Conservation (phyloP, 53 echinoderm and acorn worm genomes). For the Zoroaster sp. region DNA sequence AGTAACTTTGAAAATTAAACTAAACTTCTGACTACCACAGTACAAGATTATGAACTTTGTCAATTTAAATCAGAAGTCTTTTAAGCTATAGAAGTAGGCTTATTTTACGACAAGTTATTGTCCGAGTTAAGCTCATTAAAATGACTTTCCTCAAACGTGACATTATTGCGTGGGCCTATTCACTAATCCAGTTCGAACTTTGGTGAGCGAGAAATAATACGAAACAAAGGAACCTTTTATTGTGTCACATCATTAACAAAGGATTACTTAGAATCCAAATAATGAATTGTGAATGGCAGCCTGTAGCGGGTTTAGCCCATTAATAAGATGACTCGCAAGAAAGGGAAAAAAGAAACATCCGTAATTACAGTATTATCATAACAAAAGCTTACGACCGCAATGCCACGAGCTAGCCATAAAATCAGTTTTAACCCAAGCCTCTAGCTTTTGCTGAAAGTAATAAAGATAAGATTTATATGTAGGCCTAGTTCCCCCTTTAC, state of each 20-base stretch:
- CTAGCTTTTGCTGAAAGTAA: neutral
- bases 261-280: conserved; percentile 13
- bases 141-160: neutral
- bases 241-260: conserved; percentile 14
- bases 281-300: neutral
- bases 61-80: too few species aligned
- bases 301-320: conserved; percentile 26
- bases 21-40: too few species aligned
- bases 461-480: neutral
- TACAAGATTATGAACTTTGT: too few species aligned
- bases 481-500: too few species aligned
- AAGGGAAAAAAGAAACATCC: neutral
- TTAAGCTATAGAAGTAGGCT: neutral
- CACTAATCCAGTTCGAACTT: neutral
- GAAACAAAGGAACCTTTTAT: conserved; percentile 15
- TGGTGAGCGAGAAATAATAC: neutral
- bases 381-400: neutral
- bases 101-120: neutral
- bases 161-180: neutral
- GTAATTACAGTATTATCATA: neutral
- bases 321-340: neutral
- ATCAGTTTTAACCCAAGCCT: neutral
- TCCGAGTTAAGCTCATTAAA: neutral
- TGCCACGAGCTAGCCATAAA: neutral
- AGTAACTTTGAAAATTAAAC: too few species aligned